Evolutionary conservation across 2,797 vertebrate species (phyloP), one percentile per base, ranked within the genome.

Genomic region (Pipistrellus pygmaeus): DNA sequence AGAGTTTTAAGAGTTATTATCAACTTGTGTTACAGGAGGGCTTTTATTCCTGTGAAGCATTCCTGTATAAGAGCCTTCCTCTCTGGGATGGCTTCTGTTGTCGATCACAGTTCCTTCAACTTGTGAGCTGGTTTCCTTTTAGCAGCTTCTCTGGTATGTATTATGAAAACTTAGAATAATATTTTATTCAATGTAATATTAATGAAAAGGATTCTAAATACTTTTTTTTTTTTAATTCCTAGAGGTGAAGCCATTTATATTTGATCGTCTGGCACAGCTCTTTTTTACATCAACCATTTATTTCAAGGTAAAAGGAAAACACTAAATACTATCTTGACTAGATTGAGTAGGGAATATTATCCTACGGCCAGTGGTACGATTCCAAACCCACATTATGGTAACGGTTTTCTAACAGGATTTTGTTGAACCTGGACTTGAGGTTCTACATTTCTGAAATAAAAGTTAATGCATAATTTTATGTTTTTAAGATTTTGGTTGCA

Each of bases 251-350:
- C 92, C 88, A 2, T 97, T 99, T 82, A 97, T 99, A 92, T 99
- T 98, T 91, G 98, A 99, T 94, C 99, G 99, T 7, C 97, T 99
- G 95, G 98, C 98, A 97, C 98, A 99, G 94, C 98, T 99, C 35
- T 99, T 99, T 97, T 99, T 99, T 97, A 99, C 99, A 48, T 99
- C 99, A 5, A 98, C 98, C 0, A 85, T 99, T 92, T 99, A 99
- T 98, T 99, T 99, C 96, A 99, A 99, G 99, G 99, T 99, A 98
- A 98, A 88, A 84, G 85, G 77, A 78, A 30, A 41, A n/a, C 48
- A 51, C 53, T 55, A 55, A 55, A 21, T 3, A 38, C 15, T 41
- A 25, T 72, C 60, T 83, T 80, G 10, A 51, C 88, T 91, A 71
- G 20, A 91, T 81, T 86, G 7, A 89, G 17, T 66, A 64, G 12